These are phyloP conservation scores for Bemisia tabaci DNA, from an alignment of 1,140 invertebrate species.

Conservation along the genomic window DNA sequence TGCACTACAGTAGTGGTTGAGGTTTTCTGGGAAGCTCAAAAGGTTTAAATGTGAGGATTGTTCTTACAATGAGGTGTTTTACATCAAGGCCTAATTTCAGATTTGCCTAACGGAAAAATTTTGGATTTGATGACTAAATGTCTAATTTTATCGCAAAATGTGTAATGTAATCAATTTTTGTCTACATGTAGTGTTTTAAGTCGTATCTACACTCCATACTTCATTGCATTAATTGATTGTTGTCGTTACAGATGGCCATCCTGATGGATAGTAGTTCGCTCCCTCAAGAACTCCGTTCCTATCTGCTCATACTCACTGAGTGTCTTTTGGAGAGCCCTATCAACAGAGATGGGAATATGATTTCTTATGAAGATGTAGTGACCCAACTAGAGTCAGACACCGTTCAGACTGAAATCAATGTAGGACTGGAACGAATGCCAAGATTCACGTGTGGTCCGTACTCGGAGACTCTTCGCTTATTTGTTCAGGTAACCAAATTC, in stretches of 20 bases:
- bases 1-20: no score
- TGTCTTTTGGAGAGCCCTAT: conserved; percentile 52
- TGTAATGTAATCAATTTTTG: neutral
- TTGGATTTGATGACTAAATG: no score
- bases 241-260: conserved; percentile 40
- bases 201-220: neutral
- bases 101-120: no score
- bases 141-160: neutral
- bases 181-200: neutral
- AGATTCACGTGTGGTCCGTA: conserved; percentile 48
- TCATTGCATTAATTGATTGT: neutral
- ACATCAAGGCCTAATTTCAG: no score
- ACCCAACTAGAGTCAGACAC: conserved; percentile 58
- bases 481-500: conserved; percentile 40
- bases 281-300: conserved; percentile 42
- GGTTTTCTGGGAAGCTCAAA: no score
- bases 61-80: no score
- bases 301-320: conserved; percentile 57
- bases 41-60: no score
- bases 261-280: conserved; percentile 58
- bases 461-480: conserved; percentile 40
- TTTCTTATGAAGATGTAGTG: conserved; percentile 60
- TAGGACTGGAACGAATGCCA: conserved; percentile 41
- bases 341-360: conserved; percentile 37
- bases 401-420: conserved; percentile 37